phyloP scores from a whole-genome alignment of 1,140 invertebrate genomes.

The Drosophila navojoa region DNA sequence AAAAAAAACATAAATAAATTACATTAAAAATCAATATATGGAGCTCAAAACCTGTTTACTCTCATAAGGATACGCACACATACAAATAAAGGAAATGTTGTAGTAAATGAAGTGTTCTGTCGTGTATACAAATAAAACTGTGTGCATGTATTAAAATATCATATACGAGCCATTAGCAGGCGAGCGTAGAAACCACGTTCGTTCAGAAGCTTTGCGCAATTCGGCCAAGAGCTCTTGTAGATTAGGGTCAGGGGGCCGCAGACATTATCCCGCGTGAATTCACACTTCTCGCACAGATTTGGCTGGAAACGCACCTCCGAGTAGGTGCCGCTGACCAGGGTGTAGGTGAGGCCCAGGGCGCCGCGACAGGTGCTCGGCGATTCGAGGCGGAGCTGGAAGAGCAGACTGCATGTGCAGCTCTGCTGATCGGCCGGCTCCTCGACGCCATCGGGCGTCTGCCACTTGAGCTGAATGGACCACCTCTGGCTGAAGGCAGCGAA shows the following conservation, averaged over 20 bases:
- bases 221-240: constrained; percentile 13
- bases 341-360: constrained; percentile 16
- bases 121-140: too few relatives aligned
- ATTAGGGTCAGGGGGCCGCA: constrained; percentile 5
- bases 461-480: constrained; percentile 34
- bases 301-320: constrained; percentile 30
- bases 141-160: too few relatives aligned
- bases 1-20: too few relatives aligned
- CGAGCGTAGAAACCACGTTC: constrained; percentile 31
- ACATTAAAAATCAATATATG: too few relatives aligned
- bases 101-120: too few relatives aligned
- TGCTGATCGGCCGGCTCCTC: not conserved
- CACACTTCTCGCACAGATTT: constrained; percentile 37
- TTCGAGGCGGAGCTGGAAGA: constrained; percentile 20
- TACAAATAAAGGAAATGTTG: too few relatives aligned
- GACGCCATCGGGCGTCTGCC: not conserved
- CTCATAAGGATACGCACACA: too few relatives aligned
- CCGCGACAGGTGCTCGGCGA: not conserved
- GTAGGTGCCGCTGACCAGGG: constrained; percentile 19
- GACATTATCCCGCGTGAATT: not conserved
- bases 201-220: constrained; percentile 9
- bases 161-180: constrained; percentile 23
- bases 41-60: too few relatives aligned
- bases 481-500: constrained; percentile 3
- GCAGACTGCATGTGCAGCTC: not conserved